Evolutionary conservation across 2,888 invertebrate genomes (phyloP).

Genomic region (Spilarctia lutea): DNA sequence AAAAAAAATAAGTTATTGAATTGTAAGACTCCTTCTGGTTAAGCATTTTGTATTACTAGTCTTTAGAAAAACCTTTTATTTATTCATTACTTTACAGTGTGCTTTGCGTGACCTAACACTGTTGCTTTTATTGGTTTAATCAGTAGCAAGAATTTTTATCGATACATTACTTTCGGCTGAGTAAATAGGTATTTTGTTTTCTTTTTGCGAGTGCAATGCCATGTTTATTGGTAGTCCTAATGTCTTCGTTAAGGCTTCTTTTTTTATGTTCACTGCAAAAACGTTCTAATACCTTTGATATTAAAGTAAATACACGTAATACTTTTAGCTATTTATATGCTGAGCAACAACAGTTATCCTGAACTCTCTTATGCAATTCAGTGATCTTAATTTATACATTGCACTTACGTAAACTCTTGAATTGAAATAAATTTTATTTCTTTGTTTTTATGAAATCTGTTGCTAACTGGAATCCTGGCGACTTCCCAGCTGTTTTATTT

Average conservation of each 20-base stretch:
- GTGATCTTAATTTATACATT: constrained; percentile 38
- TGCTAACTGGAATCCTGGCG: constrained; percentile 66
- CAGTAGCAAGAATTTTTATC: constrained; percentile 16
- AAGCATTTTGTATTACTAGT: constrained; percentile 4
- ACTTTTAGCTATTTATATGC: constrained; percentile 2
- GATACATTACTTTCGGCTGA: constrained; percentile 60
- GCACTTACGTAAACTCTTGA: constrained; percentile 31
- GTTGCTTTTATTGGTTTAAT: constrained; percentile 25
- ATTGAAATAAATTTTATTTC: constrained; percentile 49
- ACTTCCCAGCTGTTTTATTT: constrained; percentile 64
- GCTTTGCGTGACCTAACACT: constrained; percentile 18
- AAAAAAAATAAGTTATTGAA: neutral
- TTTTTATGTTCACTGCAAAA: constrained; percentile 29
- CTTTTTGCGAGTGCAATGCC: constrained; percentile 26
- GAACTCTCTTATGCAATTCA: constrained; percentile 30
- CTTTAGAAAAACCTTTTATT: constrained; percentile 21
- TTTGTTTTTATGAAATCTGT: constrained; percentile 58
- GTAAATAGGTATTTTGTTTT: constrained; percentile 45
- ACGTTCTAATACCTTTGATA: constrained; percentile 16
- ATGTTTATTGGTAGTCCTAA: constrained; percentile 31
- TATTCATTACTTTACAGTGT: constrained; percentile 15
- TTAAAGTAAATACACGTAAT: constrained; percentile 25
- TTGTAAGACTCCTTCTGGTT: neutral
- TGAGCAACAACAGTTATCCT: neutral
- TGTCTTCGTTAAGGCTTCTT: constrained; percentile 16